Base-by-base conservation (phyloP, 1,140 invertebrate genomes). In the Papilio xuthus region DNA sequence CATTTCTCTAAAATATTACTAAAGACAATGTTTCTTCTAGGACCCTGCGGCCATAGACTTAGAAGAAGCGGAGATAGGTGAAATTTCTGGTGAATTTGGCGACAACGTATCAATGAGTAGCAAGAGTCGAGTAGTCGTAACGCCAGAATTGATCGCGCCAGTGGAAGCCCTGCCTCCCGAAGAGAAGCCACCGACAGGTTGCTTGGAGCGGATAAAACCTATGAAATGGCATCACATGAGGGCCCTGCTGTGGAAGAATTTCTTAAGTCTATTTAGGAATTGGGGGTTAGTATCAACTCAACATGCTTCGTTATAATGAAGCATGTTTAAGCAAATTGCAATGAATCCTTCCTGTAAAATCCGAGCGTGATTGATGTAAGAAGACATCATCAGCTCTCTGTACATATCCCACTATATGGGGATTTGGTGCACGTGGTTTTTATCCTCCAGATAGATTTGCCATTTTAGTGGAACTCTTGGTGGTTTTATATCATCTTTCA, bases 221-320 rank as follows among this genome's bases (percentile, higher is more conserved):
- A 94, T 97, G 84, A 95, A 96, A 84, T 88, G 93, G 32, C 94
- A 95, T 86, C 97, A 98, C 81, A 97, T 98, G 95, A 95, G 96
- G 73, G 98, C 98, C 28, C 92, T 99, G 7, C 95, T 98, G 56
- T 97, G 98, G 95, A 99, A 99, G 88, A 99, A 99, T 92, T 97
- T 98, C 85, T 95, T 98, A 77, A 96, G 97, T 92, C 96, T 99
- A 95, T 97, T 97, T 95, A 95, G 98, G 88, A 99, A 99, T 92
- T 96, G 98, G 78, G 97, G 97, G 97, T 98, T 93, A 95, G 94
- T 78, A 47, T 67, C 23, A 53, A 71, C 26, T 42, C 12, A 32
- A 18, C 6, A 56, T 42, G 18, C 73, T 50, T n/a, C 15, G 3
- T 4, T 15, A 15, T 4, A 13, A 1, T 47, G 4, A 15, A 4